A percentile compares a stretch with the other conserved stretches of the same genome.
phyloP scores from a whole-genome alignment of 2,888 invertebrate species.

The Acheta domesticus region DNA sequence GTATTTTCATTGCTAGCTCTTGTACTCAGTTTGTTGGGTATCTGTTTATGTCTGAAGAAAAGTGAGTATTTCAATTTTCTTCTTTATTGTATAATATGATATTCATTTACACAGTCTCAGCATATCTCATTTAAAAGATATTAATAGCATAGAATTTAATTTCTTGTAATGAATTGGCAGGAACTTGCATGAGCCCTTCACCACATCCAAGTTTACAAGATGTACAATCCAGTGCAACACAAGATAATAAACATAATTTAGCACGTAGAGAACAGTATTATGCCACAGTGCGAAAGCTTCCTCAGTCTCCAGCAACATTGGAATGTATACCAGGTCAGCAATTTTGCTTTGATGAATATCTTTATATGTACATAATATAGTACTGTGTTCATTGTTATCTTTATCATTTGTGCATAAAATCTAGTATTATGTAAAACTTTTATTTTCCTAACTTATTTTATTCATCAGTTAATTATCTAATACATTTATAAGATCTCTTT shows the following conservation, averaged over 20 bases:
- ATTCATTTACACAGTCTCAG: background rate
- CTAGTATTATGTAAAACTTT: no score
- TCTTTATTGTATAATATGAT: conserved; percentile 18
- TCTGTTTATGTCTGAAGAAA: conserved; percentile 40
- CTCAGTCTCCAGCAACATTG: conserved; percentile 38
- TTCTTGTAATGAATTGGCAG: background rate
- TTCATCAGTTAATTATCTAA: no score
- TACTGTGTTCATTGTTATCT: no score
- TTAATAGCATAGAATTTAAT: background rate
- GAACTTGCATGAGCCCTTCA: conserved; percentile 28
- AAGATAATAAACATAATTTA: conserved; percentile 38
- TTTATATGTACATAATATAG: no score
- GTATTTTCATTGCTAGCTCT: conserved; percentile 39
- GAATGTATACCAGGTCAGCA: conserved; percentile 38
- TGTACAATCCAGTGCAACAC: conserved; percentile 32
- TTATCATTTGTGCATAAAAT: no score
- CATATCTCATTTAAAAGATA: no score
- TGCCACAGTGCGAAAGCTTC: conserved; percentile 38
- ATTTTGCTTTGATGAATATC: background rate
- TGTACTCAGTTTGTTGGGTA: conserved; percentile 38
- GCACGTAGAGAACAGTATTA: conserved; percentile 38
- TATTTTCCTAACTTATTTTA: no score
- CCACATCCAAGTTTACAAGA: conserved; percentile 35
- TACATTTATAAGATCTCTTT: no score
- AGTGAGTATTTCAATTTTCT: conserved; percentile 37